These are phyloP conservation scores for cattle (Bos taurus) DNA, from an alignment of 2,113 vertebrate genomes.

Conservation along the genomic window DNA sequence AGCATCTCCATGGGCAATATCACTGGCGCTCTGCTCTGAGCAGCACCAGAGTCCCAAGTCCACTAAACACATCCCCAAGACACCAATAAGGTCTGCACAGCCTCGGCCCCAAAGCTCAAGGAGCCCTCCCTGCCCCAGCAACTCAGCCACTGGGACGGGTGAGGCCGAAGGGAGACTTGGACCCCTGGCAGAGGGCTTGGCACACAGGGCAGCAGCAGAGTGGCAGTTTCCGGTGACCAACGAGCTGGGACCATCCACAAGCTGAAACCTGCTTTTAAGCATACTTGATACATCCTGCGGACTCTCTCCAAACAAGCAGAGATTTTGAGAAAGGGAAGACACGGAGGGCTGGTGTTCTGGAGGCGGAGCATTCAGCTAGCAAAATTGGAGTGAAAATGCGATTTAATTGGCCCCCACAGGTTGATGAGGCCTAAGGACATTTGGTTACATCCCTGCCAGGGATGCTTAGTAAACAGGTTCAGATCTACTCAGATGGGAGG, in stretches of 20 bases:
- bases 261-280: background rate
- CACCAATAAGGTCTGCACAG: background rate
- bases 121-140: background rate
- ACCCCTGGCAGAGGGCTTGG: background rate
- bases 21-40: background rate
- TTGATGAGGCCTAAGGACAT: conserved; percentile 33
- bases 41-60: background rate
- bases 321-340: background rate
- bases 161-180: background rate
- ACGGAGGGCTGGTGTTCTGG: background rate
- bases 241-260: background rate
- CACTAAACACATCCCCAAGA: background rate
- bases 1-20: background rate
- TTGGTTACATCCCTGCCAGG: conserved; percentile 29
- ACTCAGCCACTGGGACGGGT: background rate
- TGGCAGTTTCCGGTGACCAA: background rate
- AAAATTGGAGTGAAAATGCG: background rate
- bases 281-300: background rate
- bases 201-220: background rate
- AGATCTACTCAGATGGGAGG: conserved; percentile 24
- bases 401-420: conserved; percentile 48
- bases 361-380: background rate
- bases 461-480: conserved; percentile 50
- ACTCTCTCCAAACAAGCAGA: background rate
- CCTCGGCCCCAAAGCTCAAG: background rate